Base-by-base conservation (phyloP, 1,140 invertebrate species). In the Gonatopus flavifemur region DNA sequence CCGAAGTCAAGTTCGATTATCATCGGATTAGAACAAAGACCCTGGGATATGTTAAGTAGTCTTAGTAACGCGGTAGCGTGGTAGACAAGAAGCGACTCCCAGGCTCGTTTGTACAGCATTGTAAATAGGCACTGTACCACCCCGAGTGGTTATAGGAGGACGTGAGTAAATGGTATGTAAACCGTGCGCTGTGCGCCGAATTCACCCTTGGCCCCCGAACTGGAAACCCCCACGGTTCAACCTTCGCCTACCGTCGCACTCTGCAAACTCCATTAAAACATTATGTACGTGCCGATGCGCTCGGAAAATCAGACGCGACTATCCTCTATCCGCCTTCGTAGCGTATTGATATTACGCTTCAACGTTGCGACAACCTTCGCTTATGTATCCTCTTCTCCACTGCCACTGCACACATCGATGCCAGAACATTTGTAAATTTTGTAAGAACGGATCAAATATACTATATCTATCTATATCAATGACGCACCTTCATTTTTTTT, bases 261-360 rank as follows among this genome's bases (percentile, higher is more conserved):
- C 69, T 61, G 68, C 75, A 77, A 77, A 78, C 76, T 78, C 76
- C 76, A 78, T 78, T 78, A 78, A 77, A 78, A 76, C 74, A 78
- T 77, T 78, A 78, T 71, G 68, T 70, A 78, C 75, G 74, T 76
- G 64, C 66, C 75, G 74, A 78, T 77, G 75, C 72, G 68, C 73
- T 76, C 59, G 68, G 72, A 76, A 78, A 77, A 77, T 78, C 74
- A 73, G 70, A 78, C 74, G 67, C 68, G 66, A 58, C 66, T 52
- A 59, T 59, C 51, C 52, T 49, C 12, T n/a, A n/a, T n/a, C 18
- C 28, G 56, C 64, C 50, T 48, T 32, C 52, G 31, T 50, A 53
- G 53, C 57, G 57, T 62, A 62, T 62, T 61, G 59, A 62, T 62
- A 62, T 62, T 62, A 62, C 54, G 51, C 61, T 54, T 48, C 41